These are phyloP conservation scores for Hippocampus barbouri DNA, from an alignment of 2,113 vertebrate genomes.

Conservation along the genomic window DNA sequence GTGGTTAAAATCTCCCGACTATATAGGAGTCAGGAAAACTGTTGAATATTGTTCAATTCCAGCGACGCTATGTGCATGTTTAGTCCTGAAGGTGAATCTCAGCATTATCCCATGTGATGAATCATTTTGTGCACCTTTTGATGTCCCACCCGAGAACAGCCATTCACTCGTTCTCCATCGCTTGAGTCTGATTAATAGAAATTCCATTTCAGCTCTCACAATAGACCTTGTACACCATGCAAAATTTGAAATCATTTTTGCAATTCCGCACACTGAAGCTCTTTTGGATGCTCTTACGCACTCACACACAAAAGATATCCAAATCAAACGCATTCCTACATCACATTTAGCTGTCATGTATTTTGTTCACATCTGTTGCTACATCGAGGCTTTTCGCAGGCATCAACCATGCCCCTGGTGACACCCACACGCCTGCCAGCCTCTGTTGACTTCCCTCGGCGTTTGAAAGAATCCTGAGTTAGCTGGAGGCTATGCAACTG, in stretches of 20 bases:
- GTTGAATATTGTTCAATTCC: too few relatives aligned
- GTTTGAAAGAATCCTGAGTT: conserved; percentile 39
- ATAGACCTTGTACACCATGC: conserved; percentile 3
- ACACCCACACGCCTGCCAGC: conserved; percentile 33
- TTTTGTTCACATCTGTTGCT: conserved; percentile 26
- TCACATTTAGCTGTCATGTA: conserved; percentile 25
- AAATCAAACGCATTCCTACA: conserved; percentile 15
- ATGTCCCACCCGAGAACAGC: conserved; percentile 40
- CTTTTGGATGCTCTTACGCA: too few relatives aligned
- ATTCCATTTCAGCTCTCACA: conserved; percentile 33
- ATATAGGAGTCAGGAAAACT: too few relatives aligned
- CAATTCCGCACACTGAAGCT: background rate
- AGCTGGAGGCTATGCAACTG: conserved; percentile 19
- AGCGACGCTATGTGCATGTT: too few relatives aligned
- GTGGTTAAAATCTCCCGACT: too few relatives aligned
- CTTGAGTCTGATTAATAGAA: conserved; percentile 40
- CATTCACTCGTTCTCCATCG: conserved; percentile 19
- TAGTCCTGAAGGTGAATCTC: background rate
- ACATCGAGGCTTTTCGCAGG: conserved; percentile 36
- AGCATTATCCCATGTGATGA: conserved; percentile 5
- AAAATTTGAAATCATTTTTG: conserved; percentile 15
- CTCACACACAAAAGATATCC: background rate
- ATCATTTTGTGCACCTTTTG: conserved; percentile 43
- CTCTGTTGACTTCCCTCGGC: conserved; percentile 53
- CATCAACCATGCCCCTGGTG: conserved; percentile 26